phyloP scores from a whole-genome alignment of 1,140 invertebrate species.

The Psilanteris sp. region DNA sequence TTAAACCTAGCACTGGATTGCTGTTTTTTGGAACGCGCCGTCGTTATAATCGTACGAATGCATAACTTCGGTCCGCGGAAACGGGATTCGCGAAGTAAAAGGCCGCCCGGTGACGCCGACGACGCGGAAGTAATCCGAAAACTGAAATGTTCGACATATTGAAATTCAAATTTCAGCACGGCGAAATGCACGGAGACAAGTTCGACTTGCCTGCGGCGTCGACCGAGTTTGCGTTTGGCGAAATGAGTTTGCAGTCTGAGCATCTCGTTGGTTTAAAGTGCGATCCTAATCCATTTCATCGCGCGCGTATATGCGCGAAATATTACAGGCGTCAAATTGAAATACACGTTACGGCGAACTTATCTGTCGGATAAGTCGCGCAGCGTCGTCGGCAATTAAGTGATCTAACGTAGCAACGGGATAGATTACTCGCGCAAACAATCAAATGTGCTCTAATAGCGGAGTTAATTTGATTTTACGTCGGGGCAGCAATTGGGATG shows the following conservation, averaged over 20 bases:
- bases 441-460: neutral
- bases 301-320: conserved; percentile 34
- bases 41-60: too few relatives aligned
- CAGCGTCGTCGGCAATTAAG: conserved; percentile 38
- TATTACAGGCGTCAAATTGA: conserved; percentile 53
- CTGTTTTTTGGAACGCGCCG: neutral
- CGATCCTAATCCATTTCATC: conserved; percentile 55
- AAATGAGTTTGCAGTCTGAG: conserved; percentile 57
- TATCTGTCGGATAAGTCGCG: conserved; percentile 13
- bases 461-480: conserved; percentile 23
- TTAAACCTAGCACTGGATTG: too few relatives aligned
- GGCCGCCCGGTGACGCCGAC: conserved; percentile 9
- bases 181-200: conserved; percentile 34
- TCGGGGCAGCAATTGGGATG: neutral
- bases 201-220: conserved; percentile 30
- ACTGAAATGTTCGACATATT: conserved; percentile 48
- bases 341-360: conserved; percentile 26
- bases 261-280: conserved; percentile 49
- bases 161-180: conserved; percentile 42
- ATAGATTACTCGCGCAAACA: conserved; percentile 1
- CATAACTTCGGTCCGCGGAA: neutral
- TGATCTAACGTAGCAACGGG: neutral
- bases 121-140: conserved; percentile 34
- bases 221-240: conserved; percentile 47
- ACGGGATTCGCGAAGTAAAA: conserved; percentile 7